These are phyloP conservation scores for Gymnosoma rotundatum DNA, from an alignment of 2,888 invertebrate genomes.

Conservation along the genomic window DNA sequence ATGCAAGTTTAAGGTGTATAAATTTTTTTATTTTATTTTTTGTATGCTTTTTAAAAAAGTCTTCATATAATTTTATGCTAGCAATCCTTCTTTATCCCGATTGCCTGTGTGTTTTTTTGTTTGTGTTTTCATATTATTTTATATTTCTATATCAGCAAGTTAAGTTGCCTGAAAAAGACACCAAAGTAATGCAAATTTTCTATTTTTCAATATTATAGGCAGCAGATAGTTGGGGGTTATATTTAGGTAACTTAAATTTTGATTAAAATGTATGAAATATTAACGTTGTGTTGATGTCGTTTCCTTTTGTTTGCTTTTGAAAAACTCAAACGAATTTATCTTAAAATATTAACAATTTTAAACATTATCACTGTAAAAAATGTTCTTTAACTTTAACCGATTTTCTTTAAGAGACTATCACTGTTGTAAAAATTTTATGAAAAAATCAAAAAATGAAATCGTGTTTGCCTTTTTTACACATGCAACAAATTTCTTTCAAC, in stretches of 20 bases:
- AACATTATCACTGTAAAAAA: too few species aligned
- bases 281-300: too few species aligned
- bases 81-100: conserved; percentile 56
- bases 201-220: conserved; percentile 8
- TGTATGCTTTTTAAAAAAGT: conserved; percentile 59
- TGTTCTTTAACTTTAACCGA: too few species aligned
- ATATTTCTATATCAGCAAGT: conserved; percentile 53
- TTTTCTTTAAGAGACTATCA: too few species aligned
- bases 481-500: too few species aligned
- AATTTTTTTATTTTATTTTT: conserved; percentile 12
- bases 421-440: too few species aligned
- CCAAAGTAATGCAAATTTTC: conserved; percentile 64
- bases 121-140: conserved; percentile 22
- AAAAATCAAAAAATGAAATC: too few species aligned
- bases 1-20: conserved; percentile 1
- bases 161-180: conserved; percentile 66
- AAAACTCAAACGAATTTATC: too few species aligned
- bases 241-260: not conserved
- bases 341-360: too few species aligned
- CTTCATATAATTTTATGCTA: conserved; percentile 63
- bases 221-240: not conserved
- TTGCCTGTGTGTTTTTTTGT: conserved; percentile 22
- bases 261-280: not conserved
- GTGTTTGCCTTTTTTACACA: too few species aligned
- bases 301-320: too few species aligned